Conservation (phyloP, 2,888 invertebrate species). For the Gymnocheta viridis region DNA sequence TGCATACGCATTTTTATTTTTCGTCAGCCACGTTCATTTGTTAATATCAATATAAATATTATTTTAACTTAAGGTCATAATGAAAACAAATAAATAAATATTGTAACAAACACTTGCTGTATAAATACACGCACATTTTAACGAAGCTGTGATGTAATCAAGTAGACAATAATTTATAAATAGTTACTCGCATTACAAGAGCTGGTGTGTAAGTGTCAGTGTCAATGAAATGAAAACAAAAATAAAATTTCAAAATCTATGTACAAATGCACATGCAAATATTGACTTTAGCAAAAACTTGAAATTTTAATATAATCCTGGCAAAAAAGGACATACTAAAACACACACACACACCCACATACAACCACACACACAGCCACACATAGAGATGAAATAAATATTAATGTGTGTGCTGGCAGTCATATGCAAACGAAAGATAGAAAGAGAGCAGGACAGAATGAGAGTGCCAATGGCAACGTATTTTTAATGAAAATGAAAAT, state of each 20-base stretch:
- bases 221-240: conserved; percentile 52
- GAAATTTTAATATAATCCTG: conserved; percentile 19
- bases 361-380: neutral
- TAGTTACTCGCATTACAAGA: conserved; percentile 12
- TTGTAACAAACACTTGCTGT: neutral
- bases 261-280: neutral
- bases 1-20: conserved; percentile 3
- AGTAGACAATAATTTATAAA: conserved; percentile 51
- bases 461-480: conserved; percentile 27
- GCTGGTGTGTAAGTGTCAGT: conserved; percentile 13
- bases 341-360: neutral
- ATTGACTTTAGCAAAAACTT: conserved; percentile 50
- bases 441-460: neutral
- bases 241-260: neutral
- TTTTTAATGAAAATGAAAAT: conserved; percentile 49
- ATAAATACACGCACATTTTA: neutral
- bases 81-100: conserved; percentile 45
- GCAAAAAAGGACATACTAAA: conserved; percentile 23
- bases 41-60: conserved; percentile 60
- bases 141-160: conserved; percentile 19
- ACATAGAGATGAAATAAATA: conserved; percentile 28
- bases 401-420: conserved; percentile 18
- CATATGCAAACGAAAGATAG: neutral
- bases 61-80: conserved; percentile 59
- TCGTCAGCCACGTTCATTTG: conserved; percentile 8